Evolutionary conservation across 2,797 vertebrate genomes (phyloP), one percentile per base, ranked within the genome.

Genomic region (Parambassis ranga): DNA sequence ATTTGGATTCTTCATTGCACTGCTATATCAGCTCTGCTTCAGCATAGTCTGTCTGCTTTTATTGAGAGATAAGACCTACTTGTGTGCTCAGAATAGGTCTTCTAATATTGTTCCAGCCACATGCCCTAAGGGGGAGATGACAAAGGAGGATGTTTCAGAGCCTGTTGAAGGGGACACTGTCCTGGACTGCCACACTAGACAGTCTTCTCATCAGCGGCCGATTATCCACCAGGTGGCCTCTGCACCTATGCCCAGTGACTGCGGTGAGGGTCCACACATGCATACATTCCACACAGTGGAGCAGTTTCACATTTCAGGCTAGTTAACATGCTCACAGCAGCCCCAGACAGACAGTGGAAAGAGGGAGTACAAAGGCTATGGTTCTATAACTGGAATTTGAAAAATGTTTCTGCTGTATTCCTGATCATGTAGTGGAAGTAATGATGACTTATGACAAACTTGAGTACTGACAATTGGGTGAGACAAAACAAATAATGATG

Each of bases 201-300:
- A 92, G 28, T 89, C 92, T 42, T 56, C 84, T 68, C 89, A 91
- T 26, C 88, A 87, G 67, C 87, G 89, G 2, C 87, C 94, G 0
- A 89, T 96, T 39, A 93, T 94, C 61, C 96, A 98, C 89, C 96
- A 94, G 69, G 94, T 99, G 86, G 94, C 95, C 46, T 95, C 96
- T 39, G 96, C 95, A 71, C 97, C 97, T 18, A 97, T 98, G 95
- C 96, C 97, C 88, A 93, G 89, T 7, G 96, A 98, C 85, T 96
- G 94, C 14, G 96, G 97, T 97, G 92, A 92, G 93, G 23, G 31
- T 15, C 37, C 43, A 38, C 10, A 49, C 43, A 7, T 1, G 3
- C 11, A 46, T 43, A 30, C 20, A 35, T 3, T 18, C 16, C 3
- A 31, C 10, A 20, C 27, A 63, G 8, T 19, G 43, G 10, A 18